Base-by-base conservation (phyloP, 2,888 invertebrate genomes). In the Oxycera nigricornis region DNA sequence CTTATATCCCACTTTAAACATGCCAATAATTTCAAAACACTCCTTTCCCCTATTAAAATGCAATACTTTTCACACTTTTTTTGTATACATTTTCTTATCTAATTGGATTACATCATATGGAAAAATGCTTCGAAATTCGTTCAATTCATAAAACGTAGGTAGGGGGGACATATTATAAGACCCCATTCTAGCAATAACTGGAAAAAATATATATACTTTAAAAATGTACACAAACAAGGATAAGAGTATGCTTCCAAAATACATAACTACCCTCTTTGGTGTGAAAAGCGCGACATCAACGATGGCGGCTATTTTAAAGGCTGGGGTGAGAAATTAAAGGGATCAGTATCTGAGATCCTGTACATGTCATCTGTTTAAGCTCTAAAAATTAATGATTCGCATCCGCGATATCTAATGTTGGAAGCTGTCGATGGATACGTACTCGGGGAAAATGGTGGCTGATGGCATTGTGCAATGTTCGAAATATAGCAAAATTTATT, bases 351-450 rank as follows among this genome's bases (percentile, higher is more conserved):
- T 74, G 76, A 73, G 76, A 73, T 79, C 75, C 78, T 79, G 78
- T 79, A 80, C 79, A 79, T 83, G 83, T 83, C 84, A 83, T 84
- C 84, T 83, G 84, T 81, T 82, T 83, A 84, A 83, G 83, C 84
- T 83, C 82, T 83, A 83, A 83, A 83, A 83, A 83, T 83, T 83
- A 83, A 83, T 83, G 83, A 83, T 83, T 80, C 77, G 76, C 74
- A 73, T 65, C 41, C 41, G 52, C 68, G 73, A 77, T 73, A 75
- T 28, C 39, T 46, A 41, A 55, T 74, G 74, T 65, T 41, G 41
- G 61, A 20, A 31, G 17, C 35, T 31, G 7, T 59, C 11, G 20
- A n/a, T 30, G 61, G 14, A 31, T 20, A 41, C n/a, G n/a, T n/a
- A n/a, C n/a, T n/a, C n/a, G n/a, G n/a, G n/a, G n/a, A n/a, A n/a